Percentiles rank a stretch among this genome's conserved stretches.
phyloP scores from a whole-genome alignment of 2,888 invertebrate species.

The Pycnomerus fuliginosus region DNA sequence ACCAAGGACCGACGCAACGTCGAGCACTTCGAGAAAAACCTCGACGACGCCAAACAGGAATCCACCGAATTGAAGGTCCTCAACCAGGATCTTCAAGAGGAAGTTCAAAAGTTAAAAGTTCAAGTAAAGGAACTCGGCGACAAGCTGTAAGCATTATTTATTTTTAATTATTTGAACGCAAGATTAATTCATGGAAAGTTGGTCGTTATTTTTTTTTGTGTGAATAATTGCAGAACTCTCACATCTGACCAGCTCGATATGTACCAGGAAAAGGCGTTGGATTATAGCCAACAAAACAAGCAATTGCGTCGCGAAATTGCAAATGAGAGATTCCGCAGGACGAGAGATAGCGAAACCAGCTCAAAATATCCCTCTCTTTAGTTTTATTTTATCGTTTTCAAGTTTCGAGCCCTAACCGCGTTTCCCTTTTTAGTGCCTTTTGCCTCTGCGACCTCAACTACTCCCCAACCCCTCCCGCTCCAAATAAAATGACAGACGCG shows the following conservation, averaged over 20 bases:
- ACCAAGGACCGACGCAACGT: conserved; percentile 54
- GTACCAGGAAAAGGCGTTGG: conserved; percentile 57
- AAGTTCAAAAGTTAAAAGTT: conserved; percentile 60
- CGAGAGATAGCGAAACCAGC: conserved; percentile 51
- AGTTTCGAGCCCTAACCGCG: neutral
- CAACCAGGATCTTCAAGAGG: conserved; percentile 65
- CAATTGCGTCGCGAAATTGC: conserved; percentile 57
- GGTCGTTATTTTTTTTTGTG: conserved; percentile 4
- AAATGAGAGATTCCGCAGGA: conserved; percentile 56
- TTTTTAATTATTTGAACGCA: conserved; percentile 4
- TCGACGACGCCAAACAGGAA: conserved; percentile 60
- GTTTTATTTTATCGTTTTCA: neutral
- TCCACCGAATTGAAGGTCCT: conserved; percentile 62
- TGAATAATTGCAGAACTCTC: conserved; percentile 25
- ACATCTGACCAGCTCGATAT: conserved; percentile 52
- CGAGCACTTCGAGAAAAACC: conserved; percentile 58
- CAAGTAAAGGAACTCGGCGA: conserved; percentile 56
- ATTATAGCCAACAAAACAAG: conserved; percentile 57
- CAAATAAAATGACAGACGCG: neutral
- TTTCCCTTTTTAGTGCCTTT: neutral
- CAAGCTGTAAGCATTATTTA: conserved; percentile 53
- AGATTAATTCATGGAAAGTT: neutral
- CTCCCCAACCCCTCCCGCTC: neutral
- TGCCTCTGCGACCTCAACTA: neutral
- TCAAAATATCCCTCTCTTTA: conserved; percentile 48